Percentiles rank a stretch among this genome's conserved stretches.
phyloP scores from a whole-genome alignment of 1,140 invertebrate species.

The Antheraea mylitta region DNA sequence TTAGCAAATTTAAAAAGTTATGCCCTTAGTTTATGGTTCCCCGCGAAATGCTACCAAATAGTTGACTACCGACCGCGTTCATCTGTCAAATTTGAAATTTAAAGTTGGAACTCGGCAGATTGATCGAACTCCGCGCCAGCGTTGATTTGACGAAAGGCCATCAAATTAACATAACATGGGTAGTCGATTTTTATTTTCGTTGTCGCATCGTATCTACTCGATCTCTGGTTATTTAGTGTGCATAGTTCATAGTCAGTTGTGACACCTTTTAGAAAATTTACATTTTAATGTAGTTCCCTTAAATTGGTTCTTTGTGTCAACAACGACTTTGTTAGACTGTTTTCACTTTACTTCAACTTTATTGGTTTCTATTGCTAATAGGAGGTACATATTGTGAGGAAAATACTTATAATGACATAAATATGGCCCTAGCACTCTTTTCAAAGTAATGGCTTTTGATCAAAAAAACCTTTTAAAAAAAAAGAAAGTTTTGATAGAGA shows the following conservation, averaged over 20 bases:
- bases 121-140: slow-evolving; percentile 13
- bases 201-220: not conserved
- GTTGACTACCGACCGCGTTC: slow-evolving; percentile 24
- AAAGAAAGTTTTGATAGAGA: too few species aligned
- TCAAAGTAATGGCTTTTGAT: too few species aligned
- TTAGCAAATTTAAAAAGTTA: too few species aligned
- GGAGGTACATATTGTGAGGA: too few species aligned
- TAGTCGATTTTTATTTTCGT: not conserved
- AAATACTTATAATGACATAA: too few species aligned
- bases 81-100: slow-evolving; percentile 46
- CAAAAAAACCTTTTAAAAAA: too few species aligned
- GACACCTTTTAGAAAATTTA: not conserved
- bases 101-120: slow-evolving; percentile 37
- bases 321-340: not conserved
- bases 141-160: slow-evolving; percentile 36
- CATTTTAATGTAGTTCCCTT: not conserved
- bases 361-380: too few species aligned
- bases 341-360: too few species aligned
- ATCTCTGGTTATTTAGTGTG: not conserved
- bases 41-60: slow-evolving; percentile 4
- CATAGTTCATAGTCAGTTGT: not conserved
- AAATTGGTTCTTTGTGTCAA: not conserved
- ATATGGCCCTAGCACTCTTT: too few species aligned
- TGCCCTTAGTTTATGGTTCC: too few species aligned
- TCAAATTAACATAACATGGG: slow-evolving; percentile 20